Evolutionary conservation across 2,113 vertebrate genomes (phyloP), one percentile per base, ranked within the genome.

Genomic region (Platysternon megacephalum): DNA sequence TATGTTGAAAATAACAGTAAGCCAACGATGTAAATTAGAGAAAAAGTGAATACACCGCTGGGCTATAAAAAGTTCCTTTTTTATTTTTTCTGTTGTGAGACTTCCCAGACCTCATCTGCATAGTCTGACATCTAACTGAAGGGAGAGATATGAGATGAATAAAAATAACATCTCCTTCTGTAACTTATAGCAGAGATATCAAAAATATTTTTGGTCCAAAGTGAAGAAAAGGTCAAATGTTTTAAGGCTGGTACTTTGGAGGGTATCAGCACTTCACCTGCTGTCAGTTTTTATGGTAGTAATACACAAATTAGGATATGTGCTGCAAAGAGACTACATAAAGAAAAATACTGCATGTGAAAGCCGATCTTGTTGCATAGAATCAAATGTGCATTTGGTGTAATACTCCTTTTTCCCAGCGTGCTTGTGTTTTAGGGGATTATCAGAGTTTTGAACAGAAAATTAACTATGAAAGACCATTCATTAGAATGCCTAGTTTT

Each of bases 371-470:
- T 39, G 28, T 78, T 78, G 24, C 24, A 78, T 46, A 78, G 24
- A 44, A 13, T 46, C 26, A 16, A 78, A 29, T 78, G 24, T 78
- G 2, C 24, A 86, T 1, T 52, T 86, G 68, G 88, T 83, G 12
- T 83, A 84, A 89, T 91, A 14, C 0, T 81, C 48, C 80, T 48
- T 80, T 88, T 82, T 22, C 21, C 53, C 72, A 35, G 16, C 61
- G 28, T 80, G 68, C 65, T 93, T 88, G 52, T 74, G 29, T 51
- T 39, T 91, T 65, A 4, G 65, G 65, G 82, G 46, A 26, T 95
- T 93, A 92, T 92, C 79, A 92, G n/a, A 88, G 85, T 86, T 79
- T 26, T 72, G 5, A 35, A 84, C 74, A 8, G 51, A 89, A 92
- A 44, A 16, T 42, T 22, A 84, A 82, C 7, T 80, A 52, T 56